Evolutionary conservation across 2,113 vertebrate species (phyloP), one percentile per base, ranked within the genome.

Genomic region (Romanogobio albipinnatus): DNA sequence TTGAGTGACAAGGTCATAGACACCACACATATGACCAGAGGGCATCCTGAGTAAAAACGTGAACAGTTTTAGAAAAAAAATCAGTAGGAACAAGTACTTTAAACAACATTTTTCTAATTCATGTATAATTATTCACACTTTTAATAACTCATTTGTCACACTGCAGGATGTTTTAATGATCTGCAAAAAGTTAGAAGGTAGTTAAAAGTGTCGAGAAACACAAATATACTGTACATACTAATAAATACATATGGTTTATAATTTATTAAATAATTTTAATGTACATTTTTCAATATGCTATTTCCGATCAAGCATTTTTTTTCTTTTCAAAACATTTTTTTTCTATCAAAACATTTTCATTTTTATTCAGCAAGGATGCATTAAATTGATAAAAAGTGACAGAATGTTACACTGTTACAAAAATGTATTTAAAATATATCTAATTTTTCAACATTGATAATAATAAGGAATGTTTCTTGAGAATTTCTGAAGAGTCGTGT

Each of bases 21-120:
- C 58, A 99, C 92, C 5, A 95, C 85, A 59, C 97, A 99, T 79
- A 99, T 96, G 83, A 98, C 84, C 51, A 99, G 82, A 0, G 98
- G 96, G 79, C 93, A 95, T 7, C 98, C 98, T 99, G 91, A 26
- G 74, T 14, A 86, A 85, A 88, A 24, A 13, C 14, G 24, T 17
- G 17, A 79, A 22, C 6, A 61, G 11, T 45, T 80, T 64, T 29
- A 64, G 36, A 75, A 10, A 39, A 71, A 0, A 9, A 15, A 26
- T 76, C 14, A 17, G 4, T 4, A 59, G 56, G 22, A 70, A 11
- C 17, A 11, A 68, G 15, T 19, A 68, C 7, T 68, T 68, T 36
- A 39, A 68, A 70, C 9, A 5, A 36, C 29, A 70, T 22, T 70
- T 68, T 68, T 68, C 33, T 10, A 39, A 39, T 68, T 10, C 1